Conservation (phyloP, 2,113 vertebrate genomes). For the Calidris pygmaea region DNA sequence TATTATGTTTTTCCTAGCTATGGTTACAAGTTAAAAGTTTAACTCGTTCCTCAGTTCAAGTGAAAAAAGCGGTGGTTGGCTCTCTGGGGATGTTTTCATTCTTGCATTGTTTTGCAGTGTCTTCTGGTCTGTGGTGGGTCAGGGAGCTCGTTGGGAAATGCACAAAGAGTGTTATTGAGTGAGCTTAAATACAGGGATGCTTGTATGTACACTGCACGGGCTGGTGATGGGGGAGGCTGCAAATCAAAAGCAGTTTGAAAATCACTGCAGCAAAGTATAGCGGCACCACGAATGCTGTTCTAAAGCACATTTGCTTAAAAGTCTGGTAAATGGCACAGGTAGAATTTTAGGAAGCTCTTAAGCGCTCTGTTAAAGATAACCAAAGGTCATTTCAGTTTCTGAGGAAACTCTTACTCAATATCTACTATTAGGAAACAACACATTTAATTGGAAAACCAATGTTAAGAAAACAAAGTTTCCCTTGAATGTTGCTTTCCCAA, state of each 20-base stretch:
- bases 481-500: not conserved
- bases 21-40: not conserved
- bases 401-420: not conserved
- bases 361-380: not conserved
- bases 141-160: not conserved
- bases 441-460: not conserved
- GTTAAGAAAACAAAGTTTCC: not conserved
- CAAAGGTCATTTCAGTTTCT: not conserved
- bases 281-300: not conserved
- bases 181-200: rapidly evolving
- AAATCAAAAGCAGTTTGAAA: not conserved
- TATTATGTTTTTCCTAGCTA: rapidly evolving
- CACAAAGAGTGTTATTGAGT: rapidly evolving
- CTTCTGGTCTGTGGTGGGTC: not conserved
- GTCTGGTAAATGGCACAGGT: not conserved
- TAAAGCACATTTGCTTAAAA: not conserved
- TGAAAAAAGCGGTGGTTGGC: not conserved
- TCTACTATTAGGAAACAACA: not conserved
- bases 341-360: not conserved
- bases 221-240: not conserved
- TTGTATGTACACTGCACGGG: rapidly evolving
- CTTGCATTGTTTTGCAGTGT: not conserved
- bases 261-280: not conserved
- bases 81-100: not conserved
- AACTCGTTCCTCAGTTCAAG: not conserved